These are phyloP conservation scores for Rattus norvegicus DNA, from an alignment of 2,113 vertebrate species.

Conservation along the genomic window GRCr8 NC_086038.1:10107501-10108000, in stretches of 20 bases:
- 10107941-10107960: neutral
- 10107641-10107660: neutral
- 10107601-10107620: neutral
- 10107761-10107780: neutral
- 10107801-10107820: neutral
- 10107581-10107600: neutral
- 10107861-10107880: slow-evolving; percentile 9
- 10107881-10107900: neutral
- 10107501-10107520: neutral
- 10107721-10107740: rapidly evolving
- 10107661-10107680: neutral
- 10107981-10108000: neutral
- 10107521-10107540: neutral
- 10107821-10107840: neutral
- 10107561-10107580: neutral
- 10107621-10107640: neutral
- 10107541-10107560: slow-evolving; percentile 8
- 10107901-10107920: neutral
- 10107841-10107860: neutral
- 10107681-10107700: neutral
- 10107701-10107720: too few relatives aligned
- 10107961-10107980: neutral
- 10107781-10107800: neutral
- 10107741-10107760: neutral
- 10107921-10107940: slow-evolving; percentile 33